A percentile compares a stretch with the other conserved stretches of the same genome.
phyloP scores from a whole-genome alignment of 2,888 invertebrate species.

The Leucophenga maculata region DNA sequence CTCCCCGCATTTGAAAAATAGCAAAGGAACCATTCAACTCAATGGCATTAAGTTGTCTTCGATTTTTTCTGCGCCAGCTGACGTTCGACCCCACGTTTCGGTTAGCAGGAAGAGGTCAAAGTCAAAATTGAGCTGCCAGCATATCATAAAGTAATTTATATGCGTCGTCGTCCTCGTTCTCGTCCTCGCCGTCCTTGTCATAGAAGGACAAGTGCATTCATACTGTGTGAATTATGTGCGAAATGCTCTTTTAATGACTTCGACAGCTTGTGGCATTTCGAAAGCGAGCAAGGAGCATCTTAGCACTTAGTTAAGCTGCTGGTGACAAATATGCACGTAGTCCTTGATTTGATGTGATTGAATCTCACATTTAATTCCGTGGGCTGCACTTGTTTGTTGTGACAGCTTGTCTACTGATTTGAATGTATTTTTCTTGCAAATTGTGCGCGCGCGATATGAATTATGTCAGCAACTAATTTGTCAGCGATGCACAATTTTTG shows the following conservation, averaged over 20 bases:
- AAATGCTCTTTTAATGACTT: conserved; percentile 71
- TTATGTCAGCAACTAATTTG: conserved; percentile 19
- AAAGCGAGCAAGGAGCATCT: not conserved
- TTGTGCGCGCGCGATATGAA: not conserved
- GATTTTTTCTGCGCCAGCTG: conserved; percentile 53
- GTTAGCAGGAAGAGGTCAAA: conserved; percentile 24
- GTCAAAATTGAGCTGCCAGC: conserved; percentile 49
- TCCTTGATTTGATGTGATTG: conserved; percentile 34
- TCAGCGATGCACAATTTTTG: conserved; percentile 4
- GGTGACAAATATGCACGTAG: conserved; percentile 10
- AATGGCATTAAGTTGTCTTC: conserved; percentile 7
- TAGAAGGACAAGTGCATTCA: conserved; percentile 17
- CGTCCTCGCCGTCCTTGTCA: not conserved
- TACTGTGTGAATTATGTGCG: conserved; percentile 61
- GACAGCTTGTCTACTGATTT: conserved; percentile 1
- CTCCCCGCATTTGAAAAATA: not conserved
- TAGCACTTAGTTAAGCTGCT: conserved; percentile 50
- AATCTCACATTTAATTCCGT: too few species aligned
- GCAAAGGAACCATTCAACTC: not conserved
- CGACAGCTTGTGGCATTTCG: conserved; percentile 64
- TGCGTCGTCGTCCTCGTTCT: conserved; percentile 44
- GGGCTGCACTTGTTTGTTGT: conserved; percentile 9
- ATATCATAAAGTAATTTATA: conserved; percentile 68
- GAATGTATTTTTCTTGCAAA: not conserved
- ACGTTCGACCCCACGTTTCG: conserved; percentile 39